Base-by-base conservation (phyloP, 2,113 vertebrate species). In the Neotoma lepida region DNA sequence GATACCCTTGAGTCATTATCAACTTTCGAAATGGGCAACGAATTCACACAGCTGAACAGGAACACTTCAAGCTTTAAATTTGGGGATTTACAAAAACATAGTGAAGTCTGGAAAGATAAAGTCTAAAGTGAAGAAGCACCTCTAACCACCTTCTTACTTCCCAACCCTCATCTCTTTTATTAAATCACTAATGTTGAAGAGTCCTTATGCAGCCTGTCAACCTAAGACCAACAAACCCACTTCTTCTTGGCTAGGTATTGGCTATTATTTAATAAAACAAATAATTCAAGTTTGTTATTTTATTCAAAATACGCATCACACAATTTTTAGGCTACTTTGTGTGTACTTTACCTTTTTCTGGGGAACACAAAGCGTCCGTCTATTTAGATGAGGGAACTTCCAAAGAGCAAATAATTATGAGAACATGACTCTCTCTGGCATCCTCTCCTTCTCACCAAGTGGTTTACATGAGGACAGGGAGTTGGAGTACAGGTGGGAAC, bases 1-100 rank as follows among this genome's bases (percentile, higher is more conserved):
- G 97, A 96, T 95, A 98, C 92, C 95, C 97, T 97, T 96, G 95
- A 97, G 97, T 97, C 95, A 97, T 97, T 98, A 98, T 97, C 97
- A 98, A 95, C 97, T 98, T 97, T 98, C 54, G 66, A 98, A 97
- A 96, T 24, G 97, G 97, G 71, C 94, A 92, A 78, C 76, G 46
- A 22, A 86, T 81, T 91, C 93, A 94, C 95, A 88, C 93, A 93
- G 68, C 58, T 95, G 89, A 97, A 96, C 94, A 97, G 81, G 78
- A 97, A 95, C 92, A 61, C 93, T 18, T 93, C 90, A 90, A 90
- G 81, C 82, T 96, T 96, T 86, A 86, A 97, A 86, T 88, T 84
- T 88, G 68, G 35, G 54, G 86, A 84, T 93, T 96, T 84, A 90
- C 35, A 77, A 71, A 78, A 88, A 96, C 76, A 89, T 13, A 26